Evolutionary conservation across 2,797 vertebrate genomes (phyloP), one percentile per base, ranked within the genome.

Genomic region (Tarsius wallacei): DNA sequence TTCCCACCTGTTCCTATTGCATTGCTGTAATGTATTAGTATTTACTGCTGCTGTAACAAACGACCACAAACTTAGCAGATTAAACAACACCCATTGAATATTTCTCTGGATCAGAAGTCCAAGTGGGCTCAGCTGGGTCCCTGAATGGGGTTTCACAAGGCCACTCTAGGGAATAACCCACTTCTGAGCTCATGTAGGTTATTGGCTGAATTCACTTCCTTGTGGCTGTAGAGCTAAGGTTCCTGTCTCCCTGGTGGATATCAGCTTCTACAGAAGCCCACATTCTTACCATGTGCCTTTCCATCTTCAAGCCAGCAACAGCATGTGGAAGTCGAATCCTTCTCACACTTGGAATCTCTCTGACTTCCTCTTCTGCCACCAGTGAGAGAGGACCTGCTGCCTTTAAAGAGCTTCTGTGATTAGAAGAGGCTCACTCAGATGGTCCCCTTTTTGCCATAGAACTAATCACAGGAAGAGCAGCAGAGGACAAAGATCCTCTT

Each of bases 41-140:
- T 55, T 74, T 55, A 4, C 13, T 31, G 19, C n/a, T 26, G 3
- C 31, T 47, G 2, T 2, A 28, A n/a, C 36, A 55, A 63, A 59
- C 0, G 0, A 26, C 28, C 53, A 33, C 13, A 64, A 24, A 61
- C 0, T 0, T 5, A 84, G 64, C 49, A 53, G 57, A 55, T 6
- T 64, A 22, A 42, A 8, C 24, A 53, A 47, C 4, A 7, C 15
- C 13, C 19, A 24, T 1, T 61, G n/a, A 14, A 24, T 59, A 17
- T 49, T 70, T 76, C n/a, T 73, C 63, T 53, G n/a, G 63, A 19
- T 83, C 31, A 26, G 51, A 76, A 95, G 61, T 31, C n/a, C 57
- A 64, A 63, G 57, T 5, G 15, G 63, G 73, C 14, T 28, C 68
- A 49, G 22, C 36, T 6, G 66, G 68, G 42, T 81, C 21, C 64